Evolutionary conservation across 2,888 invertebrate species (phyloP).

Genomic region (Andrena bucephala): DNA sequence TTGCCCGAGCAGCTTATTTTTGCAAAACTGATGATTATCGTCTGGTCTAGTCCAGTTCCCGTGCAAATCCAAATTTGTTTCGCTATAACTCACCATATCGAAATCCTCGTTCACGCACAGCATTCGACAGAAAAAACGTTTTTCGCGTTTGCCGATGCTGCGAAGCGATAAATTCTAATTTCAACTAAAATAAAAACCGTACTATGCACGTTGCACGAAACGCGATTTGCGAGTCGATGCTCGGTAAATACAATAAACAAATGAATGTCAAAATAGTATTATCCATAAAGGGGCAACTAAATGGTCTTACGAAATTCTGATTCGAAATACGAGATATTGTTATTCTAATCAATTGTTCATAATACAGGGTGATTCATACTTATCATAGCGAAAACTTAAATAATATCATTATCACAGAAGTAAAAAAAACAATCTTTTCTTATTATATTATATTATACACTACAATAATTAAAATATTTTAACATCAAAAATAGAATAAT

Average conservation of each 20-base stretch:
- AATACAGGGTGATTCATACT: no score
- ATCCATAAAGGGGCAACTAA: no score
- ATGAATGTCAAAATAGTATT: no score
- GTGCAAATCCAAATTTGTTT: constrained; percentile 36
- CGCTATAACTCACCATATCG: neutral
- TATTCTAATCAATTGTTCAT: no score
- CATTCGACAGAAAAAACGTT: neutral
- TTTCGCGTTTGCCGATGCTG: neutral
- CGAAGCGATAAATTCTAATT: constrained; percentile 2
- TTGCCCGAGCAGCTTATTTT: constrained; percentile 53
- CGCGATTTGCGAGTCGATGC: neutral
- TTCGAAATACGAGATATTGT: no score
- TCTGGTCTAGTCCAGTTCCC: constrained; percentile 22
- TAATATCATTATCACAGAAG: no score
- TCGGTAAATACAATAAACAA: neutral
- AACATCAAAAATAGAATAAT: no score
- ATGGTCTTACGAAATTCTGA: no score
- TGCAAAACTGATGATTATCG: constrained; percentile 53
- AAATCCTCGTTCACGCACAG: neutral
- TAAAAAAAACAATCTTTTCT: no score
- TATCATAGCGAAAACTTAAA: no score
- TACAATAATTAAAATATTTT: no score
- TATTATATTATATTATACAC: no score
- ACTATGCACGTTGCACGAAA: neutral
- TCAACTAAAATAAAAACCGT: neutral